Evolutionary conservation across 2,113 vertebrate genomes (phyloP).

Genomic region (Noturus placidus): DNA sequence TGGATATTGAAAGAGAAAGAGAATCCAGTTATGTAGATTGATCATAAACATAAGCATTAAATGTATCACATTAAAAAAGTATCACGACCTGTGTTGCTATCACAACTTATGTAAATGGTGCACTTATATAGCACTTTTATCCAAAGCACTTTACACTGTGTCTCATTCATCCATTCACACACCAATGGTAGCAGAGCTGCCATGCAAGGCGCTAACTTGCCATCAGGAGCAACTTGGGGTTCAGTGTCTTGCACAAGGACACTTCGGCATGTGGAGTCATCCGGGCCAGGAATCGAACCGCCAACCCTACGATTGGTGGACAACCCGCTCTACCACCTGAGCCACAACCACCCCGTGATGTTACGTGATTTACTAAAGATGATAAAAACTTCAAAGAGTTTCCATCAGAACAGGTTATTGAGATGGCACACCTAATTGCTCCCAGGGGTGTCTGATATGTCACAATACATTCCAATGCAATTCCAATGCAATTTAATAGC

Average conservation of each 20-base stretch:
- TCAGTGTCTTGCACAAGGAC: no score
- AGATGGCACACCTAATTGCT: not conserved
- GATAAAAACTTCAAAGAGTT: not conserved
- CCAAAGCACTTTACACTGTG: no score
- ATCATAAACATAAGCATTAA: not conserved
- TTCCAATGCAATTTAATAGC: not conserved
- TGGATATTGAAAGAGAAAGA: not conserved
- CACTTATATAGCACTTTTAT: no score
- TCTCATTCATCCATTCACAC: no score
- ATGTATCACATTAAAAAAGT: not conserved
- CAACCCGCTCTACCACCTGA: no score
- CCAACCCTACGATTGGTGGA: no score
- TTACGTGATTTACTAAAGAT: not conserved
- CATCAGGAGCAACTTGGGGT: no score
- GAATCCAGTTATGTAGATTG: not conserved
- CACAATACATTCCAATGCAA: not conserved
- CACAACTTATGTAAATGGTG: not conserved
- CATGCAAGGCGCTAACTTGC: no score
- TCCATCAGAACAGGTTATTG: not conserved
- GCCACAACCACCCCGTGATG: no score
- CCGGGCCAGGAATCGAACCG: no score
- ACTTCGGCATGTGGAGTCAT: no score
- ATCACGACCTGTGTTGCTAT: not conserved
- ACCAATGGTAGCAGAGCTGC: no score
- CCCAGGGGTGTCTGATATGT: not conserved